Percentiles rank a stretch among this genome's conserved stretches.
Conservation (phyloP, 2,113 vertebrate species). For the Grammomys surdaster region DNA sequence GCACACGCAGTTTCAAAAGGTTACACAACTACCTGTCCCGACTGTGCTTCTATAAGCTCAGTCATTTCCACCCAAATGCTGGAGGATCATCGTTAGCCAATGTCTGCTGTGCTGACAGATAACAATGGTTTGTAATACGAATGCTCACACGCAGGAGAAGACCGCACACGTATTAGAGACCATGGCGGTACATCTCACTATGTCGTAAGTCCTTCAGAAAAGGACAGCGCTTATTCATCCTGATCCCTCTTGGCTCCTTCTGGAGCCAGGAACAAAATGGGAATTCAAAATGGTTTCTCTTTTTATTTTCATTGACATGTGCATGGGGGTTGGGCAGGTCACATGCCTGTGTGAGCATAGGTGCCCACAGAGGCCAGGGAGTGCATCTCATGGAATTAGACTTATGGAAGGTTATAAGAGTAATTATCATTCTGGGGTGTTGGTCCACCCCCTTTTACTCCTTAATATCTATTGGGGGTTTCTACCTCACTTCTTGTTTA, state of each 20-base stretch:
- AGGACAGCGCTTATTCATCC: rapidly evolving
- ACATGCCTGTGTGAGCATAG: neutral
- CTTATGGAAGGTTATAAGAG: neutral
- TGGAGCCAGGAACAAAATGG: neutral
- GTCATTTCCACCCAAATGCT: neutral
- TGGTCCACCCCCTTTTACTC: no score
- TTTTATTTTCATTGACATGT: neutral
- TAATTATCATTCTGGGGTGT: no score
- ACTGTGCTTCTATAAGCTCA: neutral
- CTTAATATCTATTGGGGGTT: no score
- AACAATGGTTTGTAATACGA: neutral
- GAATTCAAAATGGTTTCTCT: neutral
- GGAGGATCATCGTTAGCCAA: neutral
- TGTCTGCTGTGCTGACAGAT: neutral
- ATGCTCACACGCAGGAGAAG: neutral
- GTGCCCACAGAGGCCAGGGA: neutral
- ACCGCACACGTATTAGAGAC: rapidly evolving
- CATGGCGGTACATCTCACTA: neutral
- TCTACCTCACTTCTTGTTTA: no score
- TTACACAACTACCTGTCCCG: neutral
- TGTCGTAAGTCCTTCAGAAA: neutral
- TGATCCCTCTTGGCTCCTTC: neutral
- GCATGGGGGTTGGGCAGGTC: neutral
- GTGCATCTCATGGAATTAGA: neutral
- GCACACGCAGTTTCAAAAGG: neutral